A percentile compares a stretch with the other conserved stretches of the same genome.
Conservation (phyloP, 2,888 invertebrate species). For the Craniophora ligustri region DNA sequence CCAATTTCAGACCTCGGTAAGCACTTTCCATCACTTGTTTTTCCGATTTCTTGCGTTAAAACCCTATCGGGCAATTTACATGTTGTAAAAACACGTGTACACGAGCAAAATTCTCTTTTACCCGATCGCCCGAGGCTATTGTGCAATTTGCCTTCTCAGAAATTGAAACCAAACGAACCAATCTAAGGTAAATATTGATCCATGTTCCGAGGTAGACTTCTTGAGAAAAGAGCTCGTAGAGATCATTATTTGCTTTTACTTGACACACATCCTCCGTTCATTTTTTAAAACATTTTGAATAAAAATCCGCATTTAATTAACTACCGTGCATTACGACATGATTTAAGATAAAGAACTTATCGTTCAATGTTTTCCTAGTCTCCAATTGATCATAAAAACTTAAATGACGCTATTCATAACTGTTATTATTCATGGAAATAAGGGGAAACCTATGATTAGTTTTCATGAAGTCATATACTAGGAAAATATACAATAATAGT, state of each 20-base stretch:
- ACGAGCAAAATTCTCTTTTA: conserved; percentile 45
- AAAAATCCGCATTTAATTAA: background rate
- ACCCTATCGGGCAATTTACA: conserved; percentile 41
- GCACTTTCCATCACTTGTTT: conserved; percentile 78
- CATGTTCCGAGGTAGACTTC: background rate
- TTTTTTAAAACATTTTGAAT: background rate
- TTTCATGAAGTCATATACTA: conserved; percentile 14
- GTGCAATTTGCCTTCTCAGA: conserved; percentile 39
- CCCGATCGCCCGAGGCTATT: conserved; percentile 35
- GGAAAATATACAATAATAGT: conserved; percentile 7
- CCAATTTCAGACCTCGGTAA: conserved; percentile 85
- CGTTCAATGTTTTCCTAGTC: too few relatives aligned
- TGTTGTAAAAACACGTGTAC: conserved; percentile 29
- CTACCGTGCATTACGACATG: too few relatives aligned
- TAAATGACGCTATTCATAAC: conserved; percentile 3
- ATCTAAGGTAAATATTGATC: conserved; percentile 35
- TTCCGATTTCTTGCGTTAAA: conserved; percentile 63
- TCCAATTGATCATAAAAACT: conserved; percentile 3
- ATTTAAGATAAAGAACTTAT: too few relatives aligned
- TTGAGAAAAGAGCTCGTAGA: background rate
- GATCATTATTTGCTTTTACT: conserved; percentile 1
- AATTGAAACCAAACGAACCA: conserved; percentile 52
- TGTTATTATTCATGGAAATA: conserved; percentile 6
- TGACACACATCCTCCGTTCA: background rate
- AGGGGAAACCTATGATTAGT: conserved; percentile 28